Evolutionary conservation across 2,113 vertebrate species (phyloP).

Genomic region (Lutjanus erythropterus): DNA sequence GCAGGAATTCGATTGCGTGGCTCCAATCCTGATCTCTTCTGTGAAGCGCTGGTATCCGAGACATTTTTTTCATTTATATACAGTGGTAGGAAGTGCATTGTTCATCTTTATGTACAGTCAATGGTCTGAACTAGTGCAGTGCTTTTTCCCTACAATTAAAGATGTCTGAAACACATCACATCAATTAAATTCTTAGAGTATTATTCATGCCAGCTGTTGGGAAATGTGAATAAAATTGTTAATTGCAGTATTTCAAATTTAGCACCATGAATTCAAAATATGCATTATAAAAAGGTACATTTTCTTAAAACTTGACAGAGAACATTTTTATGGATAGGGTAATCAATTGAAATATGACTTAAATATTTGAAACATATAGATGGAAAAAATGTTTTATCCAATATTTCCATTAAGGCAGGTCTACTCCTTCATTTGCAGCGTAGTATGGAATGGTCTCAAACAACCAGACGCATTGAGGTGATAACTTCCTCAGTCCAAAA

Average conservation of each 20-base stretch:
- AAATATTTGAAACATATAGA: background rate
- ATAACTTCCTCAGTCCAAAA: background rate
- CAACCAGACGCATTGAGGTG: background rate
- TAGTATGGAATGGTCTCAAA: background rate
- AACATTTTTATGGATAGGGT: background rate
- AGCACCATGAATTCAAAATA: background rate
- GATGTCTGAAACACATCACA: background rate
- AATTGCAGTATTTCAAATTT: background rate
- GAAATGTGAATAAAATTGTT: background rate
- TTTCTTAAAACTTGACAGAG: background rate
- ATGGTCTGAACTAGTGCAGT: background rate
- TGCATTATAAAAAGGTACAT: background rate
- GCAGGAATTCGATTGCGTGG: no score
- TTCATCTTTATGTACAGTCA: no score
- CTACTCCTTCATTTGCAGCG: background rate
- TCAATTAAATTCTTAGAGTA: background rate
- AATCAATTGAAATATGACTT: background rate
- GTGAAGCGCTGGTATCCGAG: no score
- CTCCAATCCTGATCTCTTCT: no score
- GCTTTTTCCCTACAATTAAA: background rate
- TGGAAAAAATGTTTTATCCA: background rate
- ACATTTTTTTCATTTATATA: no score
- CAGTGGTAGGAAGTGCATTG: no score
- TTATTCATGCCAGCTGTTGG: background rate
- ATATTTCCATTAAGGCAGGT: background rate